Evolutionary conservation across 2,113 vertebrate genomes (phyloP), one percentile per base, ranked within the genome.

Genomic region (Empidonax traillii): DNA sequence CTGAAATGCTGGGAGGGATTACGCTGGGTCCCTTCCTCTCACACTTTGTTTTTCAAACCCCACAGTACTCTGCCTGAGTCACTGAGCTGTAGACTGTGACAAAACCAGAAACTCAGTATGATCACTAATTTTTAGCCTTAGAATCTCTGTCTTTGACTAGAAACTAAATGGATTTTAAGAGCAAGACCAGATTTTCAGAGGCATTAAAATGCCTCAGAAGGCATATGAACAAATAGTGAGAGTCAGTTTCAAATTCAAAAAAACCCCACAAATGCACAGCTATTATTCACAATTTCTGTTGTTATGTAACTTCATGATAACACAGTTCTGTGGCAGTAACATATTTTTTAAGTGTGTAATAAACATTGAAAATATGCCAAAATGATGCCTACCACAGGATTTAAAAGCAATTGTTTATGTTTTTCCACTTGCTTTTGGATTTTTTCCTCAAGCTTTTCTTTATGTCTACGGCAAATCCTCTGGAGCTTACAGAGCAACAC

Each of bases 361-460:
- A 93, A 95, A 80, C 82, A 90, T 80, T 96, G 88, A 96, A 93
- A 94, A 90, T 88, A 86, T 90, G 85, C 88, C 94, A 86, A 93
- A 96, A 63, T 62, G 71, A 87, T 91, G 71, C 78, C 92, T 88
- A 79, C 51, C 72, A 74, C 55, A 77, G 75, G 85, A 94, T 93
- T 95, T 88, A 69, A 94, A 92, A 90, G 49, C 51, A 92, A 94
- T 92, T 94, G 90, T 83, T 88, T 93, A 61, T 87, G 53, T 58
- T 88, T 59, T 90, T 90, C 33, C 41, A 10, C 84, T 81, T 76
- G 58, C n/a, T 82, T 82, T 93, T 2, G 13, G 82, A 73, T 41
- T 76, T 93, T 91, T 75, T 28, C 77, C 94, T 73, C 67, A 69
- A 91, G 77, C 30, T 95, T 89, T 92, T 23, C 78, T 82, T 82